Percentiles rank a stretch among this genome's conserved stretches.
Evolutionary conservation across 1,140 invertebrate genomes (phyloP).

Genomic region (Papilio helenus): DNA sequence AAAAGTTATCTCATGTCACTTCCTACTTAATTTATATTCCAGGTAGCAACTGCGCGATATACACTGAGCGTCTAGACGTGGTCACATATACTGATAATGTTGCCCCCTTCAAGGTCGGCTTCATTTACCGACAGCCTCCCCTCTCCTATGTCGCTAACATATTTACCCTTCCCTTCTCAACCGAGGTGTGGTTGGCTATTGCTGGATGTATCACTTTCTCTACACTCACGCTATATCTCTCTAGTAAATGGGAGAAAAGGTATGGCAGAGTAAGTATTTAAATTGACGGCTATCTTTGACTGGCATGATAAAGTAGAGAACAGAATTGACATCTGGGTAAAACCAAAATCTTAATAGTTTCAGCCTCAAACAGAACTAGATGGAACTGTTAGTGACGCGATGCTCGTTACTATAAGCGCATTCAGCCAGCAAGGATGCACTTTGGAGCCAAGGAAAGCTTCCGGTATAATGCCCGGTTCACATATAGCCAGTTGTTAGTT

Average conservation of each 20-base stretch:
- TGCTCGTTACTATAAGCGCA: conserved; percentile 77
- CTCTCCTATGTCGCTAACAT: conserved; percentile 85
- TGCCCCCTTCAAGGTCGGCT: conserved; percentile 67
- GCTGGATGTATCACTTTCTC: conserved; percentile 60
- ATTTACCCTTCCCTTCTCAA: conserved; percentile 85
- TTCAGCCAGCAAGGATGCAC: conserved; percentile 81
- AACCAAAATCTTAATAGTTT: conserved; percentile 25
- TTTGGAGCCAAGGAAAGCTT: conserved; percentile 70
- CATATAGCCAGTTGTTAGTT: too few relatives aligned
- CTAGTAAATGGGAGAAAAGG: conserved; percentile 55
- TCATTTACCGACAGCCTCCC: conserved; percentile 86
- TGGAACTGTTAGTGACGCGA: conserved; percentile 67
- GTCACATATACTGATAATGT: conserved; percentile 63
- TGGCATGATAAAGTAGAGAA: neutral
- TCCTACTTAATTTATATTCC: conserved; percentile 37
- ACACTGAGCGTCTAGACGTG: conserved; percentile 56
- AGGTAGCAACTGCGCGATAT: conserved; percentile 67
- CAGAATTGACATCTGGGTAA: too few relatives aligned
- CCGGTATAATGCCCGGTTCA: conserved; percentile 53
- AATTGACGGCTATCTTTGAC: neutral
- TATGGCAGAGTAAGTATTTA: conserved; percentile 46
- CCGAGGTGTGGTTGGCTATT: conserved; percentile 84
- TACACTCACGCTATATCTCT: conserved; percentile 48
- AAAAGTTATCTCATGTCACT: neutral
- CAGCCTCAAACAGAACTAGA: conserved; percentile 60